These are phyloP conservation scores for Aelia acuminata DNA, from an alignment of 2,888 invertebrate genomes.

Conservation along the genomic window DNA sequence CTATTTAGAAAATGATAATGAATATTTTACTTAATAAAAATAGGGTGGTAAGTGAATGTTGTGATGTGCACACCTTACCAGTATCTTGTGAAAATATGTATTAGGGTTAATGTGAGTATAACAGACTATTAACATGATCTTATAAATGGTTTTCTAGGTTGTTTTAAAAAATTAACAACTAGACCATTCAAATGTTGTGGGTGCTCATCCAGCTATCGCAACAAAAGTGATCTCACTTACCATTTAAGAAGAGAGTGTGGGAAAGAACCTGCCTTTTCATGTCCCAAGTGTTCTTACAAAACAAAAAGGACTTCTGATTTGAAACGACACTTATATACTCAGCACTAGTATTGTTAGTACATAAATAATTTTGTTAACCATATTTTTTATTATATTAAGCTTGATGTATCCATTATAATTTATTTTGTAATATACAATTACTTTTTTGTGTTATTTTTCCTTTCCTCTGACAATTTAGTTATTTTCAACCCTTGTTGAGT, in stretches of 20 bases:
- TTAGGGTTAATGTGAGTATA: too few species aligned
- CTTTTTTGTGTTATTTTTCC: not conserved
- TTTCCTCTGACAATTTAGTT: not conserved
- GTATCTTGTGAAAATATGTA: too few species aligned
- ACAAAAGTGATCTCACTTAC: not conserved
- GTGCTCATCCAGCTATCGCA: constrained; percentile 11
- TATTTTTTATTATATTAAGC: not conserved
- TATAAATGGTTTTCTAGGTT: not conserved
- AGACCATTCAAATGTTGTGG: not conserved
- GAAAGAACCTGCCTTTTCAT: constrained; percentile 43
- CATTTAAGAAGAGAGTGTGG: constrained; percentile 52
- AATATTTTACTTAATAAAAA: too few species aligned
- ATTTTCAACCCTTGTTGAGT: too few species aligned
- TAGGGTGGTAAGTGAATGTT: too few species aligned
- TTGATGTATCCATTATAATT: not conserved
- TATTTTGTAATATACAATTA: not conserved
- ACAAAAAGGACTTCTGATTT: constrained; percentile 30
- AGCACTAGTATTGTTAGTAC: not conserved
- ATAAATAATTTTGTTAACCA: not conserved
- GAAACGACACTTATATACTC: constrained; percentile 42
- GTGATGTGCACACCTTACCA: too few species aligned
- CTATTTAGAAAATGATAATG: too few species aligned
- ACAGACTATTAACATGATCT: not conserved
- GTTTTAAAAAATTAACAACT: not conserved
- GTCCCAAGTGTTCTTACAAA: constrained; percentile 33